Percentiles rank a stretch among this genome's conserved stretches.
phyloP scores from a whole-genome alignment of 92 coral and sea anemone species.

The Muricea muricata region DNA sequence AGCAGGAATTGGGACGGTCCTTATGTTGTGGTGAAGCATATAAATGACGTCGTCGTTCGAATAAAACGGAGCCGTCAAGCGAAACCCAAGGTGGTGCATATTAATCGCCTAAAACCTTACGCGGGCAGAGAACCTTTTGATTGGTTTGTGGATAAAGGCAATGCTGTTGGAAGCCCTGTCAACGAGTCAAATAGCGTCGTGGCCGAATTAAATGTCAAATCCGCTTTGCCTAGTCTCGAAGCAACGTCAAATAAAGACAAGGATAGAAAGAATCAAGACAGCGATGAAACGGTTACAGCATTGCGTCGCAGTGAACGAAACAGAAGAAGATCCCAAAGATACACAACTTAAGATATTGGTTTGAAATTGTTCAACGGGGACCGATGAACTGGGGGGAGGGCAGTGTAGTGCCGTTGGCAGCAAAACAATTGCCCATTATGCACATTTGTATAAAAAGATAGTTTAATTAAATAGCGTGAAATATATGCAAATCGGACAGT shows the following conservation, averaged over 20 bases:
- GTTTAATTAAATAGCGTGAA: no score
- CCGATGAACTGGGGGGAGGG: slow-evolving; percentile 23
- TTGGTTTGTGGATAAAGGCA: neutral
- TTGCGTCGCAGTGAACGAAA: neutral
- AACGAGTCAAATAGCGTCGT: no score
- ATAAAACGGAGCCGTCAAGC: neutral
- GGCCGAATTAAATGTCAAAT: neutral
- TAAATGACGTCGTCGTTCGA: neutral
- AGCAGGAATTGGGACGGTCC: slow-evolving; percentile 53
- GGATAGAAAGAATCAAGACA: neutral
- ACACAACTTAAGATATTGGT: neutral
- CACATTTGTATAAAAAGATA: no score
- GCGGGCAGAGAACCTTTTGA: neutral
- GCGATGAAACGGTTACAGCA: neutral
- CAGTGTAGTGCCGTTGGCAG: neutral
- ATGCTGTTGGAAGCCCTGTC: neutral
- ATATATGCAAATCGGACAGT: no score
- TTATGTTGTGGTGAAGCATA: slow-evolving; percentile 9
- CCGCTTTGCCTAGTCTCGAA: neutral
- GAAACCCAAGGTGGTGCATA: slow-evolving; percentile 16
- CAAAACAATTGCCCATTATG: neutral
- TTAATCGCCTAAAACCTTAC: neutral
- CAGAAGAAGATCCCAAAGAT: neutral
- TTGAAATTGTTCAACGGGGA: slow-evolving; percentile 10
- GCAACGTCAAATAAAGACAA: neutral